Conservation (phyloP, 2,797 vertebrate genomes). For the Diglossa cyanea region DNA sequence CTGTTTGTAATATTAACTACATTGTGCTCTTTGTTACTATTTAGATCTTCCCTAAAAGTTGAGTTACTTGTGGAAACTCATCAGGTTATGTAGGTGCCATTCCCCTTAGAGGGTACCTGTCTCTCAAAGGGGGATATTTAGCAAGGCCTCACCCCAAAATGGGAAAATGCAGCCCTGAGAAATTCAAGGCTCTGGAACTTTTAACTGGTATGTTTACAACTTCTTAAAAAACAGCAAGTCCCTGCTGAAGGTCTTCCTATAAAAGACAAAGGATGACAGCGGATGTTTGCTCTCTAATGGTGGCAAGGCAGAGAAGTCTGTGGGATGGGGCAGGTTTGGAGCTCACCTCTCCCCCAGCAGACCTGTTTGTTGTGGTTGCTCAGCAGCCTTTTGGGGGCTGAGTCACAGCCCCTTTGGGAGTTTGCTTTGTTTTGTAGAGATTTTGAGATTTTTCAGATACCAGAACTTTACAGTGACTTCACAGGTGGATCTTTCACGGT, state of each 20-base stretch:
- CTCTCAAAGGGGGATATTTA: accelerated
- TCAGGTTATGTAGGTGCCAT: accelerated
- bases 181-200: background rate
- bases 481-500: background rate
- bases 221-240: background rate
- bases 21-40: background rate
- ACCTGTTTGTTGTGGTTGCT: background rate
- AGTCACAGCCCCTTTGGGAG: background rate
- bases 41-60: background rate
- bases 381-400: background rate
- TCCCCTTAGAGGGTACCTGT: background rate
- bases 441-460: background rate
- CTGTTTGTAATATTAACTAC: background rate
- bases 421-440: background rate
- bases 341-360: background rate
- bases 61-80: accelerated
- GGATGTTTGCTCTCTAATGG: background rate
- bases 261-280: background rate
- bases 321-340: background rate
- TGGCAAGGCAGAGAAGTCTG: background rate
- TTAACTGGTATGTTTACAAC: background rate
- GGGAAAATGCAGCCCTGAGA: background rate
- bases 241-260: accelerated
- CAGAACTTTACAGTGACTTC: background rate
- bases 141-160: background rate